phyloP scores from a whole-genome alignment of 2,113 vertebrate species.

The Lepus europaeus region DNA sequence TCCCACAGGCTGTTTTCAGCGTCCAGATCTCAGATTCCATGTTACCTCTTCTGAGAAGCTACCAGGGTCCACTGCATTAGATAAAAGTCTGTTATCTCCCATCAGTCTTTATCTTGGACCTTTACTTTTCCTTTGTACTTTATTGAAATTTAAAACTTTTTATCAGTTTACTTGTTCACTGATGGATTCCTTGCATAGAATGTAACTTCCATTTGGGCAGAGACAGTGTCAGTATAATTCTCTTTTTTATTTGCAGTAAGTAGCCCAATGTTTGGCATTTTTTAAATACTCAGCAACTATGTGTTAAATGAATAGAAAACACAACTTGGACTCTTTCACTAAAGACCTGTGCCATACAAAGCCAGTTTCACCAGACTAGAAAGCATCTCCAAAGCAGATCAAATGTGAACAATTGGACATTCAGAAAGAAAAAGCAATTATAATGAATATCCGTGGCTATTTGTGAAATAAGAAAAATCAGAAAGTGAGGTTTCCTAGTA shows the following conservation, averaged over 20 bases:
- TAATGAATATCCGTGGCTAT: neutral
- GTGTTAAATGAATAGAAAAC: neutral
- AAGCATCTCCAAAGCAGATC: neutral
- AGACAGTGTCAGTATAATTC: neutral
- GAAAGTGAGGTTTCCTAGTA: neutral
- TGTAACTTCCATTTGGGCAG: neutral
- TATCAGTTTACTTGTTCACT: neutral
- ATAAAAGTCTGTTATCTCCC: neutral
- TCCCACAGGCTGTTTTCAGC: neutral
- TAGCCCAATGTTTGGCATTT: neutral
- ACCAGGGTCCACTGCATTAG: neutral
- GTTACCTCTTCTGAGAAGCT: neutral
- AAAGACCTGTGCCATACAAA: neutral
- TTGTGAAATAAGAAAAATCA: constrained; percentile 18
- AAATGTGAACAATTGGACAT: neutral
- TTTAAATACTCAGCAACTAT: neutral
- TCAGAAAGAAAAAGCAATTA: neutral
- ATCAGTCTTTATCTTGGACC: neutral
- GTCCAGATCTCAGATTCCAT: neutral
- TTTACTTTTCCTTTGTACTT: neutral
- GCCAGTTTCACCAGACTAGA: neutral
- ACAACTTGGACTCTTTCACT: neutral
- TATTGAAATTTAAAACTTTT: neutral
- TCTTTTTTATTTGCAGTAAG: neutral
- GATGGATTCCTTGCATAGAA: neutral